Evolutionary conservation across 1,140 invertebrate genomes (phyloP), one percentile per base, ranked within the genome.

Genomic region (Galleria mellonella): DNA sequence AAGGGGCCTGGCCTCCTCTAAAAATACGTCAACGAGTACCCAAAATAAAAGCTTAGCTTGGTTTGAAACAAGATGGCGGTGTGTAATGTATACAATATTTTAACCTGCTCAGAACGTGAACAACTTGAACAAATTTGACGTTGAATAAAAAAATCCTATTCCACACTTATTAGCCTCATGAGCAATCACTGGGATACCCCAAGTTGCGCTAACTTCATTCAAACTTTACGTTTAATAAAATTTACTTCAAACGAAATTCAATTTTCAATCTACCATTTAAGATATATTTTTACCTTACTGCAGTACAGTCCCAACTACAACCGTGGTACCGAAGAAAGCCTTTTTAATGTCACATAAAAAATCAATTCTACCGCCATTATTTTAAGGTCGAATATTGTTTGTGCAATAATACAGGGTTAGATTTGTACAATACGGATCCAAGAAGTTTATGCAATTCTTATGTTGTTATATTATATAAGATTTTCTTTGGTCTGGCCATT

Each of bases 361-460:
- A 7, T 43, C 40, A 9, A 32, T 44, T 31, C 27, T 41, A 47
- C 35, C n/a, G 0, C 0, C 2, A 8, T 13, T 0, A 10, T 10
- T 2, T 32, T 55, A 52, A 48, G 45, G 52, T 51, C 23, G 13
- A 11, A 12, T 37, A 9, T 37, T 1, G 9, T 37, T 17, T 37
- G 7, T 2, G 1, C n/a, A 6, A 9, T 17, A 10, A 9, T 37
- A 17, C 13, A 15, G 35, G 35, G 35, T 17, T 37, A 37, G 37
- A 40, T 63, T 51, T 37, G 50, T 64, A 62, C 63, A 66, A 67
- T 64, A 65, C 66, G 70, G 72, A 74, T 68, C 60, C 60, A 57
- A 58, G 52, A 51, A 62, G 79, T 81, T 83, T 79, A 72, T 83
- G 79, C 79, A 83, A 83, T 81, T 81, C 64, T 83, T 75, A 72